phyloP scores from a whole-genome alignment of 2,797 vertebrate species.

The Alectoris magna region DNA sequence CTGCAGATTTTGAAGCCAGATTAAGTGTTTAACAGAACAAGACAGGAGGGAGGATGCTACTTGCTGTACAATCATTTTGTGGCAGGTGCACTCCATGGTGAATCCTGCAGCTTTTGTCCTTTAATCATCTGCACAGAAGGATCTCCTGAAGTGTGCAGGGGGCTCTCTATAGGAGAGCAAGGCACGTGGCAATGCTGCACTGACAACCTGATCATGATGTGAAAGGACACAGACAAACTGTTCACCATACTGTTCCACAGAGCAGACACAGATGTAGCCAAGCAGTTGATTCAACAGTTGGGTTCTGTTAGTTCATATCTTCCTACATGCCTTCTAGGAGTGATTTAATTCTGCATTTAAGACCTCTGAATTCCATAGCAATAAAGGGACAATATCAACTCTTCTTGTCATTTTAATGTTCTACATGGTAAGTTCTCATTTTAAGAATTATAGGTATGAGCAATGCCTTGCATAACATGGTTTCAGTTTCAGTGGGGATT shows the following conservation, averaged over 20 bases:
- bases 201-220: neutral
- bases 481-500: neutral
- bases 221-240: conserved; percentile 6
- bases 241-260: neutral
- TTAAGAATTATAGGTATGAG: neutral
- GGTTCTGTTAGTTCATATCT: neutral
- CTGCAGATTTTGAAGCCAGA: neutral
- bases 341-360: neutral
- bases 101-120: neutral
- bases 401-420: neutral
- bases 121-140: neutral
- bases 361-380: neutral
- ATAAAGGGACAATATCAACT: neutral
- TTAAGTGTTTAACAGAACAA: neutral
- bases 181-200: neutral
- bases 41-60: neutral
- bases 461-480: neutral
- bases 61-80: neutral
- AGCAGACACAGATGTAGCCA: neutral
- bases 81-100: neutral
- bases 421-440: neutral
- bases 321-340: neutral
- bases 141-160: neutral
- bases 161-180: neutral
- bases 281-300: neutral